A percentile compares a stretch with the other conserved stretches of the same genome.
phyloP scores from a whole-genome alignment of 2,113 vertebrate genomes.

The Podarcis muralis region DNA sequence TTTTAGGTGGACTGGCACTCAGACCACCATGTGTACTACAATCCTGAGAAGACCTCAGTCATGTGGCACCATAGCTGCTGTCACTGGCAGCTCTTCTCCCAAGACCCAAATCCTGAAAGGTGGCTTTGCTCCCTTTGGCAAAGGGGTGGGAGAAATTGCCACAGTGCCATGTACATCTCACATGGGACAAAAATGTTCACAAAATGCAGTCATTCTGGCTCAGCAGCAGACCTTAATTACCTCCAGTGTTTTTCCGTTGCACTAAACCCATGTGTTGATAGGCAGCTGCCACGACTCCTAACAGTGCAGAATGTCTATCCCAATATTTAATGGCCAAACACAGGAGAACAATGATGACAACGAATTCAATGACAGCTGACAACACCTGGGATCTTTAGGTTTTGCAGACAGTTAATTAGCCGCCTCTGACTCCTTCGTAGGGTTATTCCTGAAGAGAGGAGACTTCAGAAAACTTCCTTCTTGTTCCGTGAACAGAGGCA shows the following conservation, averaged over 20 bases:
- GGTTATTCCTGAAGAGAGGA: not conserved
- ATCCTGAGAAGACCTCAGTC: no score
- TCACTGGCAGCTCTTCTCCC: not conserved
- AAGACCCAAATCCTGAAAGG: not conserved
- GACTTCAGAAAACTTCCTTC: no score
- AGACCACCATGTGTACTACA: no score
- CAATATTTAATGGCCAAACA: not conserved
- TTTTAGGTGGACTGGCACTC: no score
- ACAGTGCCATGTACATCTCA: not conserved
- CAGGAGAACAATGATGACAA: not conserved
- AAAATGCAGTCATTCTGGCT: not conserved
- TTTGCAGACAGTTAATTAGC: not conserved
- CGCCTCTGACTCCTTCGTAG: not conserved
- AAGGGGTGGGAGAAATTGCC: not conserved
- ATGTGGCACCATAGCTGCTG: not conserved
- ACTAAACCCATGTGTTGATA: not conserved
- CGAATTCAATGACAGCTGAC: not conserved
- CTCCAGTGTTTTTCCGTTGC: not conserved
- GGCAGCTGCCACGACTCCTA: not conserved
- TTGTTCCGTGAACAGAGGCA: no score
- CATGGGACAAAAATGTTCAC: not conserved
- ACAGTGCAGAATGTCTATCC: no score
- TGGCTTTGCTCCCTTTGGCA: not conserved
- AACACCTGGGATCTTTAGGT: not conserved
- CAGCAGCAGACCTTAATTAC: conserved; percentile 8